These are phyloP conservation scores for Pitta sordida DNA, from an alignment of 2,113 vertebrate genomes.

Conservation along the genomic window DNA sequence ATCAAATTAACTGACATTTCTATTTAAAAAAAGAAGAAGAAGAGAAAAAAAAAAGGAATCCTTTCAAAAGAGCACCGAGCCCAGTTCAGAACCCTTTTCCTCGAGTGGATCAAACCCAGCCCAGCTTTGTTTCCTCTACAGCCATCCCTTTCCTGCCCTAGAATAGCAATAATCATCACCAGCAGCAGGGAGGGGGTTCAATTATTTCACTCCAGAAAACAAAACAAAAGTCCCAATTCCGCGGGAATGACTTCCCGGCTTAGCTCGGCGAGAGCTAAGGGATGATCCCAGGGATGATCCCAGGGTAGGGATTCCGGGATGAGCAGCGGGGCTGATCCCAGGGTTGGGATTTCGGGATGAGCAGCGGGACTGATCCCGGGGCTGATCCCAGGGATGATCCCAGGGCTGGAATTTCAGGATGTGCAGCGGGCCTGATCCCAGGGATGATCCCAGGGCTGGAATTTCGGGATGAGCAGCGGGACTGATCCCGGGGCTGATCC, in stretches of 20 bases:
- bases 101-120: neutral
- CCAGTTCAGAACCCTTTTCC: conserved; percentile 35
- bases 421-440: fast-evolving
- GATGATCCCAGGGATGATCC: no score
- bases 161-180: conserved; percentile 14
- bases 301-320: neutral
- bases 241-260: neutral
- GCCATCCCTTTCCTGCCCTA: conserved; percentile 2
- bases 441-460: neutral
- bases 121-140: conserved; percentile 54
- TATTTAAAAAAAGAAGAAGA: no score
- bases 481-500: neutral
- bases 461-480: neutral
- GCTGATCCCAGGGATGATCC: neutral
- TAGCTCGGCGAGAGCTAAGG: neutral
- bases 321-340: fast-evolving
- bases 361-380: neutral
- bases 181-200: neutral
- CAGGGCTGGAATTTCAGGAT: neutral
- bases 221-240: conserved; percentile 9
- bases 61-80: neutral
- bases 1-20: conserved; percentile 70
- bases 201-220: conserved; percentile 12
- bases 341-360: neutral
- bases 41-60: neutral